Base-by-base conservation (phyloP, 2,888 invertebrate species). In the Dicranocentrus wangi region DNA sequence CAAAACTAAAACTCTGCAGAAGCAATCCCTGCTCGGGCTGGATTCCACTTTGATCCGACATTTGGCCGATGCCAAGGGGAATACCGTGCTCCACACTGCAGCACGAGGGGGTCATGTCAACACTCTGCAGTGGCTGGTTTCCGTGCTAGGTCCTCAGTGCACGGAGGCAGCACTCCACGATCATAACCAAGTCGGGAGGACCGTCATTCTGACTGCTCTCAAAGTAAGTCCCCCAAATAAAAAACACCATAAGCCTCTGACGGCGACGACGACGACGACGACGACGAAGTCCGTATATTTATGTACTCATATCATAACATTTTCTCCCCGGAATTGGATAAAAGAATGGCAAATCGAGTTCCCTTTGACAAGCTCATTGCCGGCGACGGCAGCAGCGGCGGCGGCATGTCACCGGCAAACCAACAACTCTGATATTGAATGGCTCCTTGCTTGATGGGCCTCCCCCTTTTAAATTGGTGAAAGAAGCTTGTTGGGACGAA, bases 51-150 rank as follows among this genome's bases (percentile, higher is more conserved):
- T 89, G 71, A 87, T 89, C 60, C 87, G 89, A 39, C 89, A 89
- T 85, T 87, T 89, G 75, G 88, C 88, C 17, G 89, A 89, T 84
- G 88, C 87, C 76, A 87, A 87, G 77, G 89, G 89, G 77, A 89
- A 89, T 84, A 88, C 88, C 79, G 85, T 89, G 61, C 87, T 88
- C 71, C 89, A 89, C 80, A 87, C 87, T 69, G 87, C 88, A 72
- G 88, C 88, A n/a, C 87, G 87, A 39, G 86, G 87, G 71, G 88
- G 88, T 63, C 88, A 89, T 84, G 82, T 88, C 68, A 85, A 84
- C 28, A 87, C 87, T 15, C 84, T 89, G 21, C 87, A 88, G 72
- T 88, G 88, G 88, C 86, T 89, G 10, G 87, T 88, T 60, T 84
- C 87, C 21, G 82, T 87, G 15, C 86, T 87, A 68, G 88, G 87